Evolutionary conservation across 2,888 invertebrate genomes (phyloP).

Genomic region (Rhagophthalmus giganteus): DNA sequence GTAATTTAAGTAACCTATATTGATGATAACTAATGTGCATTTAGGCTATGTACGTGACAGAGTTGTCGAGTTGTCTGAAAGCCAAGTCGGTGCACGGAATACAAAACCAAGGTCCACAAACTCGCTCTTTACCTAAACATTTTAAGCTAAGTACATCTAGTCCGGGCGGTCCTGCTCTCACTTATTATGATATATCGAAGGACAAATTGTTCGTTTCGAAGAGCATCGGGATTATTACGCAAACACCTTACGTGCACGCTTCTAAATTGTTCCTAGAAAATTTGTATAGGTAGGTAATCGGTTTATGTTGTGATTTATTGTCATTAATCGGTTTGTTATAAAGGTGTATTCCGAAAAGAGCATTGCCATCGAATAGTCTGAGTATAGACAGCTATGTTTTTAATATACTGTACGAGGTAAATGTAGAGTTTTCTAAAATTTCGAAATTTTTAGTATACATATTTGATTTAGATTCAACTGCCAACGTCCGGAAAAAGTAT

Average conservation of each 20-base stretch:
- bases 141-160: slow-evolving; percentile 70
- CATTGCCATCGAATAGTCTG: slow-evolving; percentile 65
- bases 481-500: slow-evolving; percentile 89
- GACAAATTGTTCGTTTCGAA: slow-evolving; percentile 95
- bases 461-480: slow-evolving; percentile 55
- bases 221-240: slow-evolving; percentile 90
- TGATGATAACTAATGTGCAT: not conserved
- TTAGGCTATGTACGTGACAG: slow-evolving; percentile 87
- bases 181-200: slow-evolving; percentile 90
- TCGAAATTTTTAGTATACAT: not conserved
- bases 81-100: slow-evolving; percentile 64
- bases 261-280: slow-evolving; percentile 84
- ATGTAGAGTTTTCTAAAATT: slow-evolving; percentile 52
- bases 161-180: slow-evolving; percentile 60
- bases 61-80: slow-evolving; percentile 80
- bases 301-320: slow-evolving; percentile 12
- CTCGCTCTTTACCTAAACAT: slow-evolving; percentile 85
- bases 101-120: slow-evolving; percentile 67
- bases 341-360: slow-evolving; percentile 79
- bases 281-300: slow-evolving; percentile 84
- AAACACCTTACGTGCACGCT: slow-evolving; percentile 86
- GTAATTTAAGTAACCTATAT: slow-evolving; percentile 22
- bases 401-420: slow-evolving; percentile 90
- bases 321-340: too few species aligned
- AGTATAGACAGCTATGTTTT: slow-evolving; percentile 94